Evolutionary conservation across 1,140 invertebrate species (phyloP).

Genomic region (Sweltsa coloradensis): DNA sequence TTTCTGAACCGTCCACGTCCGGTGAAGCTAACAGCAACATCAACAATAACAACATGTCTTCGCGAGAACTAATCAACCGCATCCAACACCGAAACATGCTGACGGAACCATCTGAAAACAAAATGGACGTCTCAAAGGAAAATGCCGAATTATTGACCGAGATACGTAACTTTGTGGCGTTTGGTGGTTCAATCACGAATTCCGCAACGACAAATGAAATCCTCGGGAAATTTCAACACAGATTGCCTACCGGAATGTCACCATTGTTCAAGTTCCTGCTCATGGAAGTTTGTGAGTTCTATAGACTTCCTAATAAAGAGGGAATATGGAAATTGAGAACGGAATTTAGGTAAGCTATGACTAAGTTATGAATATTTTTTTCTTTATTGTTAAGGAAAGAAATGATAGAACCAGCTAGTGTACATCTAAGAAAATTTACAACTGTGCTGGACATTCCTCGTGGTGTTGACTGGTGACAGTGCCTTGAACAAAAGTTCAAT

Average conservation of each 20-base stretch:
- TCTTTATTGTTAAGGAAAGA: too few species aligned
- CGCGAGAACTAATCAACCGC: constrained; percentile 1
- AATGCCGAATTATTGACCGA: constrained; percentile 39
- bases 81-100: not conserved
- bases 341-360: constrained; percentile 37
- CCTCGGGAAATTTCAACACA: constrained; percentile 30
- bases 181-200: constrained; percentile 32
- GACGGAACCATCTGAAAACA: too few species aligned
- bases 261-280: constrained; percentile 47
- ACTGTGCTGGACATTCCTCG: too few species aligned
- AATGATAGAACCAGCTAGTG: too few species aligned
- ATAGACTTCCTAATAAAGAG: constrained; percentile 28
- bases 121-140: too few species aligned
- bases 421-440: too few species aligned
- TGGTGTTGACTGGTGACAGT: too few species aligned
- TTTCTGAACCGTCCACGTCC: too few species aligned
- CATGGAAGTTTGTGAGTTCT: constrained; percentile 41
- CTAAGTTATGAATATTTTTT: too few species aligned
- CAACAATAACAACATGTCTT: constrained; percentile 24
- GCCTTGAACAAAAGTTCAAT: too few species aligned
- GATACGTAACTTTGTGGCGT: constrained; percentile 42
- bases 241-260: constrained; percentile 34
- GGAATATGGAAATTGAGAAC: constrained; percentile 40
- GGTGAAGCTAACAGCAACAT: too few species aligned
- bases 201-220: constrained; percentile 44